These are phyloP conservation scores for Accipiter virgatus DNA, from an alignment of 2,113 vertebrate genomes.

Conservation along the genomic window DNA sequence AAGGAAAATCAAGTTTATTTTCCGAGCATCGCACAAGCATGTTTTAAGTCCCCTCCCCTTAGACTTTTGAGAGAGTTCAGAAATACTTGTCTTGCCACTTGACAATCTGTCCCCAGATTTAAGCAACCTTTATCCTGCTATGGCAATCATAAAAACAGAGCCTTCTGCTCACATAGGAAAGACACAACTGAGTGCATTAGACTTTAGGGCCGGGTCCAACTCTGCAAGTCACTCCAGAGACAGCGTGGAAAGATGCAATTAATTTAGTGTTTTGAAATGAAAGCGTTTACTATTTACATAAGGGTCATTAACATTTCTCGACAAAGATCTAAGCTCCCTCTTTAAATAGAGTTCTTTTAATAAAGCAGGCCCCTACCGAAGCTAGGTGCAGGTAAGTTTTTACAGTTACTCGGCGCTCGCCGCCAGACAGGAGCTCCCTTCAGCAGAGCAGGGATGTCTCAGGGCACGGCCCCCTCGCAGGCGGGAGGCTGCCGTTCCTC, in stretches of 20 bases:
- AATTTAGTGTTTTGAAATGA: not conserved
- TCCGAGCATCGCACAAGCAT: not conserved
- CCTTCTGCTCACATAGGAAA: not conserved
- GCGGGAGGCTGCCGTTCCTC: not conserved
- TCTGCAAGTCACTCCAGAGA: not conserved
- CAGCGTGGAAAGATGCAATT: not conserved
- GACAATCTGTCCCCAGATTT: not conserved
- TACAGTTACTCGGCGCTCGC: not conserved
- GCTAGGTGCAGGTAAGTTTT: not conserved
- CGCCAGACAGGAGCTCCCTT: not conserved
- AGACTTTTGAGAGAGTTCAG: not conserved
- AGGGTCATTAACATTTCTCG: not conserved
- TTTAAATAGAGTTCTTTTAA: not conserved
- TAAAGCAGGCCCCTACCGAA: not conserved
- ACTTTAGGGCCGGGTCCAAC: not conserved
- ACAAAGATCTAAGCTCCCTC: not conserved
- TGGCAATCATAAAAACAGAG: not conserved
- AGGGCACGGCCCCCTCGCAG: no score
- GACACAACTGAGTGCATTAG: not conserved
- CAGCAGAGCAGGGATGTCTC: not conserved
- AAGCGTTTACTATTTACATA: not conserved
- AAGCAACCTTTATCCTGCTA: not conserved
- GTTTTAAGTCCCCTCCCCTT: not conserved
- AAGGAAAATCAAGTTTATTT: not conserved
- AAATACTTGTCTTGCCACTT: not conserved